phyloP scores from a whole-genome alignment of 2,888 invertebrate genomes.

The Luperina nickerlii region DNA sequence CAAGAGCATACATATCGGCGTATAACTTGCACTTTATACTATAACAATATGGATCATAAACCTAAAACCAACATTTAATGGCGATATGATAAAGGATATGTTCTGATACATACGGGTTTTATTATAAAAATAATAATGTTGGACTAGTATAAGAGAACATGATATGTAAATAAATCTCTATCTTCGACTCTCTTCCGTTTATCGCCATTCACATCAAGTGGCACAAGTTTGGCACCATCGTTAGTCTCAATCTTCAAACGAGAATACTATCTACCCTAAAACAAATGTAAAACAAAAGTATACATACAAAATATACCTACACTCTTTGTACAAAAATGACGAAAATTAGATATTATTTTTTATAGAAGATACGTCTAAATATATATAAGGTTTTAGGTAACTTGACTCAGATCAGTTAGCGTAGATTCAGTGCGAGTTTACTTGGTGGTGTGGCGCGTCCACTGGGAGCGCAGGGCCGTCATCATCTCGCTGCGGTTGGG shows the following conservation, averaged over 20 bases:
- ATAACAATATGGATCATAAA: constrained; percentile 74
- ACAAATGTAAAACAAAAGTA: constrained; percentile 60
- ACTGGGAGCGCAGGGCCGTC: constrained; percentile 95
- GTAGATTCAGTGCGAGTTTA: constrained; percentile 77
- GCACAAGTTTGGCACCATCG: constrained; percentile 76
- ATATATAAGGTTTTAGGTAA: constrained; percentile 71
- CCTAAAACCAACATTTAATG: constrained; percentile 75
- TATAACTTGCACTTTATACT: constrained; percentile 70
- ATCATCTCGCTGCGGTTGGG: constrained; percentile 96
- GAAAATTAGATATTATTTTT: constrained; percentile 57
- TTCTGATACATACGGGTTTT: constrained; percentile 56
- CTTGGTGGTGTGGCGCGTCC: constrained; percentile 97
- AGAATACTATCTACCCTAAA: constrained; percentile 62
- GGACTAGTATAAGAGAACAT: constrained; percentile 60
- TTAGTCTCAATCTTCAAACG: constrained; percentile 71
- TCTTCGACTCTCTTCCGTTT: constrained; percentile 66
- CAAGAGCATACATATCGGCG: constrained; percentile 70
- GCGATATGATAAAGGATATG: constrained; percentile 84
- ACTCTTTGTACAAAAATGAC: constrained; percentile 61
- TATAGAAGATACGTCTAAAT: constrained; percentile 64
- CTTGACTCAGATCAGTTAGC: constrained; percentile 70
- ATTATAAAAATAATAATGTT: constrained; percentile 56
- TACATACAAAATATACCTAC: constrained; percentile 62
- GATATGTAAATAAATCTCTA: constrained; percentile 74
- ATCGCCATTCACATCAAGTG: constrained; percentile 63